phyloP scores from a whole-genome alignment of 2,888 invertebrate species.

The Drosophila paramelanica region DNA sequence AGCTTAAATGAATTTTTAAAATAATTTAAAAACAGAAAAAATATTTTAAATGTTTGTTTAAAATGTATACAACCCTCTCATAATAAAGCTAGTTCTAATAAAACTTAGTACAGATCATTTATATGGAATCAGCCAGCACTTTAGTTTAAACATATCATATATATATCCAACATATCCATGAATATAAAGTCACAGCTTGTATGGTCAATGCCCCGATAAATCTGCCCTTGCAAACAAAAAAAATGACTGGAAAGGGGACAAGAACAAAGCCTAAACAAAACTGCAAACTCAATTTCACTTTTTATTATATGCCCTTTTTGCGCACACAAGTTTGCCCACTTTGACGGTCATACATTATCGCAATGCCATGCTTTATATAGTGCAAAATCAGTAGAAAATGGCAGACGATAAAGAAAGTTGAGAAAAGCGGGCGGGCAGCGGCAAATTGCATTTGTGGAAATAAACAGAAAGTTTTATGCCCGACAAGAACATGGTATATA shows the following conservation, averaged over 20 bases:
- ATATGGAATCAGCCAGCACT: not conserved
- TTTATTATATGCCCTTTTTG: conserved; percentile 36
- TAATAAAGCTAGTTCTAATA: not conserved
- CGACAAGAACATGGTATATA: conserved; percentile 39
- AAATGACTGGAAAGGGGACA: conserved; percentile 8
- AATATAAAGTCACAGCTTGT: conserved; percentile 2
- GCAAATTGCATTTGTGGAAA: conserved; percentile 78
- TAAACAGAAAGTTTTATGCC: conserved; percentile 76
- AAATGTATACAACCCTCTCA: too few relatives aligned
- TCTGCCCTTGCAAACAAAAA: conserved; percentile 14
- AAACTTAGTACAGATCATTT: not conserved
- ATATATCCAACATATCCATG: not conserved
- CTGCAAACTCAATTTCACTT: conserved; percentile 76
- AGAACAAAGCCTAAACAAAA: conserved; percentile 37
- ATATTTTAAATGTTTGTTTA: too few relatives aligned
- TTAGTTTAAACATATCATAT: not conserved
- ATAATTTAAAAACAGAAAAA: too few relatives aligned
- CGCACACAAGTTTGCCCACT: conserved; percentile 47
- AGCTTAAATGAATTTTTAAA: too few relatives aligned
- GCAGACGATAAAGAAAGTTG: conserved; percentile 73
- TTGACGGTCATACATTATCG: conserved; percentile 70
- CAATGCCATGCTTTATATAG: conserved; percentile 75
- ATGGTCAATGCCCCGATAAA: conserved; percentile 26
- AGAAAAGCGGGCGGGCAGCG: conserved; percentile 46
- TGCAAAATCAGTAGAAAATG: conserved; percentile 78